Conservation (phyloP, 2,797 vertebrate species). For the Gallinago solitaria region DNA sequence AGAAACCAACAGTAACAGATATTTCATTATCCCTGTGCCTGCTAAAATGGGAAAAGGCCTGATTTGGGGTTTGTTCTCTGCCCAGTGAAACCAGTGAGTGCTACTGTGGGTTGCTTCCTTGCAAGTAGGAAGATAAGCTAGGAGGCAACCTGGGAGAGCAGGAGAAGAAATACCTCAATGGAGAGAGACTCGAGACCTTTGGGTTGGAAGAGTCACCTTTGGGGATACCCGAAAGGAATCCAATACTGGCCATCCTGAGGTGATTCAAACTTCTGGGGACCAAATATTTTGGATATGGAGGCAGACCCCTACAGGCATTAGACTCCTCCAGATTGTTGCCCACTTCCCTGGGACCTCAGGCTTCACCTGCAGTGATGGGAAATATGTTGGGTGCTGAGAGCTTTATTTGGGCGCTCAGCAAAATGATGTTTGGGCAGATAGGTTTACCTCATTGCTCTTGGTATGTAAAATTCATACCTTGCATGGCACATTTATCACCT, state of each 20-base stretch:
- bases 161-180: background rate
- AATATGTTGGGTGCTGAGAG: background rate
- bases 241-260: background rate
- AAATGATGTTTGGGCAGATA: background rate
- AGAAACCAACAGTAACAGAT: background rate
- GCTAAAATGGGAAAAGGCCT: background rate
- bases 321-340: background rate
- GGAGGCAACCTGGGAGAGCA: background rate
- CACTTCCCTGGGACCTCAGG: background rate
- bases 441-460: background rate
- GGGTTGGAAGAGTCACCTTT: background rate
- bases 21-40: background rate
- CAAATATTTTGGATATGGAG: background rate
- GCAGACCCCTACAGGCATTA: background rate
- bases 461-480: background rate
- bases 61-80: background rate
- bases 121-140: background rate
- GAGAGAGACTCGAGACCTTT: background rate
- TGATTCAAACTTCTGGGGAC: background rate
- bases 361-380: background rate
- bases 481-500: background rate
- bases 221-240: background rate
- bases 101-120: background rate
- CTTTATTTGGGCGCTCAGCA: background rate
- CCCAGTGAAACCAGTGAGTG: background rate